phyloP scores from a whole-genome alignment of 2,797 vertebrate genomes.

The Anomalospiza imberbis region DNA sequence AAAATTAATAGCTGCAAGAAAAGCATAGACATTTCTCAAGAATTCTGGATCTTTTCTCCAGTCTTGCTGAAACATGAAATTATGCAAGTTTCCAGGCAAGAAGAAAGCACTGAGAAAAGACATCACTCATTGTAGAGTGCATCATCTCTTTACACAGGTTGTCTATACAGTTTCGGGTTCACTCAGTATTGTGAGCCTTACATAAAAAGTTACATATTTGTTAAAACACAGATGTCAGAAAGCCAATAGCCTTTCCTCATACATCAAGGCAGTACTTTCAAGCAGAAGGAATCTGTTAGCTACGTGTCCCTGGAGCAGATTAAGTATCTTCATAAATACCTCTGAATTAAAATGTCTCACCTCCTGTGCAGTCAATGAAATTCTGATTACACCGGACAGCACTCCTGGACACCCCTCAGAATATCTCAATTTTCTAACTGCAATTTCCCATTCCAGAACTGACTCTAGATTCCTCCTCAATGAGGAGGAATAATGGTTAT shows the following conservation, averaged over 20 bases:
- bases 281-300: not conserved
- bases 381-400: not conserved
- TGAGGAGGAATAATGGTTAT: not conserved
- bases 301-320: not conserved
- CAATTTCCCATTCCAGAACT: not conserved
- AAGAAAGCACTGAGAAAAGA: not conserved
- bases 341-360: not conserved
- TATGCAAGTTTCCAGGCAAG: not conserved
- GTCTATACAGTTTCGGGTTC: not conserved
- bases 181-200: not conserved
- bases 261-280: not conserved
- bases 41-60: not conserved
- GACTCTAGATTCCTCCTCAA: not conserved
- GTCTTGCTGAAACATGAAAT: not conserved
- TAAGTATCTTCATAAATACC: not conserved
- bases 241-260: not conserved
- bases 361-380: not conserved
- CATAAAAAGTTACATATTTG: not conserved
- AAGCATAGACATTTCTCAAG: not conserved
- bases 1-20: not conserved
- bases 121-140: not conserved
- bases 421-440: not conserved
- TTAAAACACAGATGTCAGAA: not conserved
- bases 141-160: not conserved
- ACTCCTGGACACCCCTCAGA: not conserved